Percentiles rank a stretch among this genome's conserved stretches.
phyloP scores from a whole-genome alignment of 2,888 invertebrate genomes.

The Drosophila peninsularis region DNA sequence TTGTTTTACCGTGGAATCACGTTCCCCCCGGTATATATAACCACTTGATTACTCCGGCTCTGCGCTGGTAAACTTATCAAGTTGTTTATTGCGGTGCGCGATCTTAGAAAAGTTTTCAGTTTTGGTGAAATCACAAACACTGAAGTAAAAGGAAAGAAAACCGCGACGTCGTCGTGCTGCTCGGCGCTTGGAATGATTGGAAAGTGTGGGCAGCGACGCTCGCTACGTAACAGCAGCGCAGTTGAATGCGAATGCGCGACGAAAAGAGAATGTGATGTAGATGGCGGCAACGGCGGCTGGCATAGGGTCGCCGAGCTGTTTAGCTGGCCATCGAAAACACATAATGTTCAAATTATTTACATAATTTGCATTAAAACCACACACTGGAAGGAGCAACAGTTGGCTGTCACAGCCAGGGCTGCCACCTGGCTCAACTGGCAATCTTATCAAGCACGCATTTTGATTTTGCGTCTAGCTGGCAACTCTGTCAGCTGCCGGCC shows the following conservation, averaged over 20 bases:
- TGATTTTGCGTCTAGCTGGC: conserved; percentile 15
- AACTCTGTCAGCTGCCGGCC: conserved; percentile 60
- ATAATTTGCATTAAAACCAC: conserved; percentile 32
- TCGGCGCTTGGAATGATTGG: conserved; percentile 52
- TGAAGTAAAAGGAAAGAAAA: conserved; percentile 17
- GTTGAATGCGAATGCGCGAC: conserved; percentile 52
- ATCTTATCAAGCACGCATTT: not conserved
- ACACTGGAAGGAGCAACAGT: conserved; percentile 53
- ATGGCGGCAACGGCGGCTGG: conserved; percentile 21
- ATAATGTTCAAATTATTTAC: conserved; percentile 15
- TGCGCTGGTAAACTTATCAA: conserved; percentile 19
- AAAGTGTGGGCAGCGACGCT: conserved; percentile 50
- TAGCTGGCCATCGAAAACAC: conserved; percentile 1
- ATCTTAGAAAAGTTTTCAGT: conserved; percentile 22
- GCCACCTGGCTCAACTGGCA: conserved; percentile 14
- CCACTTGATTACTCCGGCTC: not conserved
- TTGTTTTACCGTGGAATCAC: conserved; percentile 26
- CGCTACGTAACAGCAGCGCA: conserved; percentile 68
- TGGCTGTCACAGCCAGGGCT: conserved; percentile 43
- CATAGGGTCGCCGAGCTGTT: conserved; percentile 40
- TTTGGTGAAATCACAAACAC: conserved; percentile 28
- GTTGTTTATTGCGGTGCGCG: conserved; percentile 30
- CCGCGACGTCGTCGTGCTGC: conserved; percentile 12
- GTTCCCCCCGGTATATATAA: conserved; percentile 10
- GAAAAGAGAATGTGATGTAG: conserved; percentile 39